A percentile compares a stretch with the other conserved stretches of the same genome.
Conservation (phyloP, 2,797 vertebrate genomes). For the Cichlasoma orientale region DNA sequence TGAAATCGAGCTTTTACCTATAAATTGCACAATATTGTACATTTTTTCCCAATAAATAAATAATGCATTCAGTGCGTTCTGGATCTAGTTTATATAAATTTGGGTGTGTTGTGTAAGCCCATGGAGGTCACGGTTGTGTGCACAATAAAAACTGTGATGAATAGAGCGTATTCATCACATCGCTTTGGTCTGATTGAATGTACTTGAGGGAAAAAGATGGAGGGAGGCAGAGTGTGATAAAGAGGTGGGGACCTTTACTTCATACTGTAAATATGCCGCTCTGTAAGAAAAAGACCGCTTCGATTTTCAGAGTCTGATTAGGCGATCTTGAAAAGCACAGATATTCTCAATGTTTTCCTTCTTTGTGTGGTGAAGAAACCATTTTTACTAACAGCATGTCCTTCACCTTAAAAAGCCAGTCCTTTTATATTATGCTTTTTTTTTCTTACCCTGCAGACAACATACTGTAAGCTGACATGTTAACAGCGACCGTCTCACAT, state of each 20-base stretch:
- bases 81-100: not conserved
- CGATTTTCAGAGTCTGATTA: not conserved
- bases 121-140: not conserved
- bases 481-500: not conserved
- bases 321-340: not conserved
- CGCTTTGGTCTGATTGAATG: not conserved
- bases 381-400: not conserved
- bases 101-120: not conserved
- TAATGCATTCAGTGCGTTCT: not conserved
- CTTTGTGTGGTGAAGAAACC: not conserved
- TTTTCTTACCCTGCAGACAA: not conserved
- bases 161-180: not conserved
- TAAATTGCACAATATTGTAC: not conserved
- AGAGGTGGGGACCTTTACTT: not conserved
- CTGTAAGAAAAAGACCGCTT: not conserved
- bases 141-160: not conserved
- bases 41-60: not conserved
- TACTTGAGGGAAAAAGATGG: not conserved
- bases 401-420: not conserved
- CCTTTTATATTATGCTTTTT: not conserved
- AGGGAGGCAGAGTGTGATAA: not conserved
- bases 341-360: not conserved
- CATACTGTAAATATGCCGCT: not conserved
- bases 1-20: not conserved
- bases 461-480: not conserved